Percentiles rank a stretch among this genome's conserved stretches.
phyloP scores from a whole-genome alignment of 2,797 vertebrate genomes.

The Falco columbarius region DNA sequence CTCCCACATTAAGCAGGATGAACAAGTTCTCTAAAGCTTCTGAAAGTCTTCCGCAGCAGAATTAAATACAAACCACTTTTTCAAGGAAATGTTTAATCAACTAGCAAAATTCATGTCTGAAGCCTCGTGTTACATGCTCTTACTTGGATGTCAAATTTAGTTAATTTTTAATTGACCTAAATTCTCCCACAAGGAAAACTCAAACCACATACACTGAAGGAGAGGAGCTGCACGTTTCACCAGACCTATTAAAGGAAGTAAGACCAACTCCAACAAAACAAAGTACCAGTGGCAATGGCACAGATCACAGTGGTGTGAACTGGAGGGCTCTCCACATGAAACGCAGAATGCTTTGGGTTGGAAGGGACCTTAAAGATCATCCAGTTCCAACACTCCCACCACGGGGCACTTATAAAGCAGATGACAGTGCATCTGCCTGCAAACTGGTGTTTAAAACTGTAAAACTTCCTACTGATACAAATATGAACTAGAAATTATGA shows the following conservation, averaged over 20 bases:
- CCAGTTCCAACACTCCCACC: too few relatives aligned
- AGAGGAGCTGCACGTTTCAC: background rate
- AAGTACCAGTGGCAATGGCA: background rate
- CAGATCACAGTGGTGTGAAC: background rate
- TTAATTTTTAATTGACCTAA: background rate
- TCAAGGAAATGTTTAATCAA: background rate
- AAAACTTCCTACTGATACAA: background rate
- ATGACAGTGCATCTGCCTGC: background rate
- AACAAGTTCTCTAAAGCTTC: background rate
- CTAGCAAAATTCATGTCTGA: background rate
- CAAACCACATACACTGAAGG: too few relatives aligned
- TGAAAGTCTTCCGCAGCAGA: background rate
- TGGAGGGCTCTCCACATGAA: background rate
- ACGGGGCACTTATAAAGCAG: background rate
- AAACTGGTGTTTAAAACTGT: background rate
- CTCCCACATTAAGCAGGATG: too few relatives aligned
- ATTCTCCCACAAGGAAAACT: rapidly evolving
- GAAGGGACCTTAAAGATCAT: too few relatives aligned
- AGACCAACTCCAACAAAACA: background rate
- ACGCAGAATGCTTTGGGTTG: too few relatives aligned
- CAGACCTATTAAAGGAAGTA: background rate
- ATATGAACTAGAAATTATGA: background rate
- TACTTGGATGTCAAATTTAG: rapidly evolving
- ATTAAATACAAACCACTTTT: background rate
- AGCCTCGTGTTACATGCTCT: background rate